A percentile compares a stretch with the other conserved stretches of the same genome.
phyloP scores from a whole-genome alignment of 1,140 invertebrate genomes.

The Aporrectodea caliginosa region DNA sequence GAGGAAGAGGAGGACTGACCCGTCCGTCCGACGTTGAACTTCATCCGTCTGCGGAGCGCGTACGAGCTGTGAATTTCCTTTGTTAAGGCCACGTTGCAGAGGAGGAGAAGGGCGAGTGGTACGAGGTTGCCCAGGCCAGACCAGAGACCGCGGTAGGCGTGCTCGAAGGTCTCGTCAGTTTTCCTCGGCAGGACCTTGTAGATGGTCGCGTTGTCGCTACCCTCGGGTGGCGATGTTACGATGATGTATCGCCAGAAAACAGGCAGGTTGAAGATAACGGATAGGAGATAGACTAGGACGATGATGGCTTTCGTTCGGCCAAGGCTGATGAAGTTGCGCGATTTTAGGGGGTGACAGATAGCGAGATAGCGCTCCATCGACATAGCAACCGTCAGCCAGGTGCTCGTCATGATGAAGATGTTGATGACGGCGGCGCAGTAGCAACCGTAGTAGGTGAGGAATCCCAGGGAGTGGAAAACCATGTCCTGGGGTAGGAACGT shows the following conservation, averaged over 20 bases:
- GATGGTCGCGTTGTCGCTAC: background rate
- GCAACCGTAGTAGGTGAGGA: constrained; percentile 45
- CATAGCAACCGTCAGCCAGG: constrained; percentile 53
- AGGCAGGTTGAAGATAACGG: constrained; percentile 49
- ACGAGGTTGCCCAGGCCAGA: constrained; percentile 49
- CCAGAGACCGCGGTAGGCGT: constrained; percentile 47
- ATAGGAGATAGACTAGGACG: constrained; percentile 45
- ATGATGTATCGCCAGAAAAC: constrained; percentile 49
- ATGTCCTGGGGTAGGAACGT: constrained; percentile 45
- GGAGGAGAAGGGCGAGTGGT: constrained; percentile 46
- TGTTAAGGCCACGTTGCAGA: constrained; percentile 48
- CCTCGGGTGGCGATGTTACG: background rate
- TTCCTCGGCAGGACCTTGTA: background rate
- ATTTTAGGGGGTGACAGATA: constrained; percentile 50
- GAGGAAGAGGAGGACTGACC: background rate
- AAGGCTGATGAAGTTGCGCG: constrained; percentile 47
- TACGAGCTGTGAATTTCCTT: constrained; percentile 49
- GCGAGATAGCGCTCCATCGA: constrained; percentile 51
- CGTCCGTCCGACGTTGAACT: background rate
- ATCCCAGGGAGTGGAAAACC: constrained; percentile 30
- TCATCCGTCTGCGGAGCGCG: constrained; percentile 38
- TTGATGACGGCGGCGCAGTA: constrained; percentile 49
- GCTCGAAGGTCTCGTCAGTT: constrained; percentile 36
- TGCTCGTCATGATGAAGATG: constrained; percentile 52
- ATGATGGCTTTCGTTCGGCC: constrained; percentile 47